Evolutionary conservation across 1,140 invertebrate species (phyloP).

Genomic region (Trichonephila clavipes): DNA sequence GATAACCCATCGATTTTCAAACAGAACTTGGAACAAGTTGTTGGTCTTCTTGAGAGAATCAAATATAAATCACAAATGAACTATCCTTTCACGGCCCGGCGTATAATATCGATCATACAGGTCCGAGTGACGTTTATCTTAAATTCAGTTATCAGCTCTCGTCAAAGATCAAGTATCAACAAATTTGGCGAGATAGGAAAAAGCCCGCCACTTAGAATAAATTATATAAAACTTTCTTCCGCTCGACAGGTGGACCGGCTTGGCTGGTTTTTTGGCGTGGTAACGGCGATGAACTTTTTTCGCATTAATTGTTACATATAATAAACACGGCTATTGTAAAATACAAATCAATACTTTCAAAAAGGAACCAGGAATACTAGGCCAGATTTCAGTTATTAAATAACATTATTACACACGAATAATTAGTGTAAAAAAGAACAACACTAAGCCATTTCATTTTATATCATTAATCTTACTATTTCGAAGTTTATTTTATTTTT

Average conservation of each 20-base stretch:
- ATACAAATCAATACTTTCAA: background rate
- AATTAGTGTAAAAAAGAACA: too few relatives aligned
- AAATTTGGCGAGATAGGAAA: constrained; percentile 52
- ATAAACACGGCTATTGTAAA: background rate
- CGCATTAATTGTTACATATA: background rate
- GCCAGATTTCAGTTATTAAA: too few relatives aligned
- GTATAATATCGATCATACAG: constrained; percentile 26
- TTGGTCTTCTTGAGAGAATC: background rate
- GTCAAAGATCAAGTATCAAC: constrained; percentile 55
- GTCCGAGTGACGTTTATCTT: constrained; percentile 31
- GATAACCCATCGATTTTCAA: constrained; percentile 73
- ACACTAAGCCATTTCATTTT: too few relatives aligned
- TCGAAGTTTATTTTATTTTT: background rate
- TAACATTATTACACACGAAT: too few relatives aligned
- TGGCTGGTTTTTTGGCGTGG: constrained; percentile 15
- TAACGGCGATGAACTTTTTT: background rate
- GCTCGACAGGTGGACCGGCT: background rate
- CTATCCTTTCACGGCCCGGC: background rate
- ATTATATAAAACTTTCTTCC: background rate
- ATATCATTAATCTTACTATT: too few relatives aligned
- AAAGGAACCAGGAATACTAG: background rate
- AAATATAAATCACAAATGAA: constrained; percentile 56
- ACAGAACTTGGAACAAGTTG: constrained; percentile 46
- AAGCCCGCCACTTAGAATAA: background rate
- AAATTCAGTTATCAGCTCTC: background rate